Evolutionary conservation across 2,113 vertebrate species (phyloP).

Genomic region (Synchiropus splendidus): DNA sequence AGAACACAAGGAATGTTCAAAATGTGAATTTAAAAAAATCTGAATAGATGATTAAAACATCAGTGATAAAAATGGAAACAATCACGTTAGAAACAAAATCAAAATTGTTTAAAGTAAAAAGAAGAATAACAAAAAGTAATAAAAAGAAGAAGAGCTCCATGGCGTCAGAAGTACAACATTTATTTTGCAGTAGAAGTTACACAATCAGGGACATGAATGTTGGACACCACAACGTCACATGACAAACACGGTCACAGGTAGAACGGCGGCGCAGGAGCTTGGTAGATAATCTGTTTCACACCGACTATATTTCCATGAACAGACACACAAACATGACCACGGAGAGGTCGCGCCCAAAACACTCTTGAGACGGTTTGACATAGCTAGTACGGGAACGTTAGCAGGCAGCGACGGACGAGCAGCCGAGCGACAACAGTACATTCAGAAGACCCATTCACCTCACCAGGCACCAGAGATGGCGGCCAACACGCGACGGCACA

Average conservation of each 20-base stretch:
- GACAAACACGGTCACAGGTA: conserved; percentile 40
- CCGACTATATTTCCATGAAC: conserved; percentile 23
- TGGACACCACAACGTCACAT: conserved; percentile 31
- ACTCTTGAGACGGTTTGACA: conserved; percentile 25
- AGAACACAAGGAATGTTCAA: no score
- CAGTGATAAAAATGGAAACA: no score
- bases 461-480: neutral
- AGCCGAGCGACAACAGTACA: conserved; percentile 59
- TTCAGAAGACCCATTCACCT: conserved; percentile 48
- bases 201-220: conserved; percentile 46
- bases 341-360: conserved; percentile 40
- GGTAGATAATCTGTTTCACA: conserved; percentile 31
- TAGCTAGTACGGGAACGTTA: conserved; percentile 53
- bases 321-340: conserved; percentile 30
- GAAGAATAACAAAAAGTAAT: no score
- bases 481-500: conserved; percentile 16
- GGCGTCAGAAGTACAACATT: conserved; percentile 30
- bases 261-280: conserved; percentile 28
- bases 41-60: no score
- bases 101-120: no score
- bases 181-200: conserved; percentile 57
- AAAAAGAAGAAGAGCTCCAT: conserved; percentile 16
- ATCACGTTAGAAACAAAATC: no score
- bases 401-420: conserved; percentile 58
- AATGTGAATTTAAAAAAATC: no score